Percentiles rank a stretch among this genome's conserved stretches.
Conservation (phyloP, 2,113 vertebrate genomes). For the Recurvirostra avosetta region DNA sequence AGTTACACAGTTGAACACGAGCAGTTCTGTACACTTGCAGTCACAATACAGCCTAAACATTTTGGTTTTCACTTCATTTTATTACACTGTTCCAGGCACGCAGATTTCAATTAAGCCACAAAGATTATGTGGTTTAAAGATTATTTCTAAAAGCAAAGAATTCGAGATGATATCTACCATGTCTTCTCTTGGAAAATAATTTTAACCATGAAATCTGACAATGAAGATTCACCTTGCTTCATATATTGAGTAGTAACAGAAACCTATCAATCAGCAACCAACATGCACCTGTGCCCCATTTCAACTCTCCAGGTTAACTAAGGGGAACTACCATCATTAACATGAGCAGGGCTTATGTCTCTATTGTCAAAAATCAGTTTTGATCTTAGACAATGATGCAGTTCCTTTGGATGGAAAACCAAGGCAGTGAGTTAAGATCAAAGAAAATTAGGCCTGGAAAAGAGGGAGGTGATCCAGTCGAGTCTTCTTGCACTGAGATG, state of each 20-base stretch:
- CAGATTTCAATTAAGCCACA: neutral
- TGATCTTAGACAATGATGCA: neutral
- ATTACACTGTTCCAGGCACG: neutral
- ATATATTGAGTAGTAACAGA: neutral
- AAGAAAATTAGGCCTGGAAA: neutral
- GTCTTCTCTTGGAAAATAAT: neutral
- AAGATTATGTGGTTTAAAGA: neutral
- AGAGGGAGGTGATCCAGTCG: neutral
- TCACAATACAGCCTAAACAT: neutral
- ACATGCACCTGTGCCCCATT: neutral
- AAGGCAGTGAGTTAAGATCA: neutral
- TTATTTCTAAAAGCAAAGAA: neutral
- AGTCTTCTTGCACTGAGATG: neutral
- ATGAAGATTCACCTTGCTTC: neutral
- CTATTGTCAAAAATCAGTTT: neutral
- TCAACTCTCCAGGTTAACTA: neutral
- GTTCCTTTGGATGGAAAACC: neutral
- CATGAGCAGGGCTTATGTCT: neutral
- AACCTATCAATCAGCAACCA: neutral
- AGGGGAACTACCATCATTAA: neutral
- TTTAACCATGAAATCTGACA: neutral
- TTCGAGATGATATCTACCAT: neutral
- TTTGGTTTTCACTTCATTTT: neutral
- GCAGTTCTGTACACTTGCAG: neutral
- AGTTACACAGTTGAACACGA: neutral